Evolutionary conservation across 2,113 vertebrate genomes (phyloP).

Genomic region (Geococcyx californianus): DNA sequence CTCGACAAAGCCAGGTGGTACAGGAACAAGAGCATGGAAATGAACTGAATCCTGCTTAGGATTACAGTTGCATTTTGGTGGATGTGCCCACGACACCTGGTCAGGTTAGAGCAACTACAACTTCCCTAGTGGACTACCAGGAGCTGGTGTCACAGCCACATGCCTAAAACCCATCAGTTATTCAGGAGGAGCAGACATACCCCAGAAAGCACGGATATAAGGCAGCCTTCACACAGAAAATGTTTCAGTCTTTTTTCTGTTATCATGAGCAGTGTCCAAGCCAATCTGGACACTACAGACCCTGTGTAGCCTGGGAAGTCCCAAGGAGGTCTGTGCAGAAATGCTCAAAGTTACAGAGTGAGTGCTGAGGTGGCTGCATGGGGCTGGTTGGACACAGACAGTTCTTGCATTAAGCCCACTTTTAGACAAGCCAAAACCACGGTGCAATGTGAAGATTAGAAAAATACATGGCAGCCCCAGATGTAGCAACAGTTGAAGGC

Average conservation of each 20-base stretch:
- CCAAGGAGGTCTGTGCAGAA: neutral
- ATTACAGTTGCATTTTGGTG: neutral
- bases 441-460: neutral
- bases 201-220: neutral
- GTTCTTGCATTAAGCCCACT: neutral
- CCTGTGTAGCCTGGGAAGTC: neutral
- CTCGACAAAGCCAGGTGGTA: neutral
- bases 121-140: neutral
- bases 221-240: neutral
- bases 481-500: neutral
- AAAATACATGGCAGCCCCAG: neutral
- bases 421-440: neutral
- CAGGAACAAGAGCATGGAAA: neutral
- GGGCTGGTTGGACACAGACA: neutral
- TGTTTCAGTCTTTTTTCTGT: neutral
- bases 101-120: neutral
- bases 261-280: neutral
- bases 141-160: fast-evolving
- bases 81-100: neutral
- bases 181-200: neutral
- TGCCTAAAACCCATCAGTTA: neutral
- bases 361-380: neutral
- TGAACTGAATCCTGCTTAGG: neutral
- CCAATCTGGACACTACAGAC: neutral
- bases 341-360: neutral